phyloP scores from a whole-genome alignment of 37 sponge, comb jelly and placozoan species.

The Eunapius fragilis region DNA sequence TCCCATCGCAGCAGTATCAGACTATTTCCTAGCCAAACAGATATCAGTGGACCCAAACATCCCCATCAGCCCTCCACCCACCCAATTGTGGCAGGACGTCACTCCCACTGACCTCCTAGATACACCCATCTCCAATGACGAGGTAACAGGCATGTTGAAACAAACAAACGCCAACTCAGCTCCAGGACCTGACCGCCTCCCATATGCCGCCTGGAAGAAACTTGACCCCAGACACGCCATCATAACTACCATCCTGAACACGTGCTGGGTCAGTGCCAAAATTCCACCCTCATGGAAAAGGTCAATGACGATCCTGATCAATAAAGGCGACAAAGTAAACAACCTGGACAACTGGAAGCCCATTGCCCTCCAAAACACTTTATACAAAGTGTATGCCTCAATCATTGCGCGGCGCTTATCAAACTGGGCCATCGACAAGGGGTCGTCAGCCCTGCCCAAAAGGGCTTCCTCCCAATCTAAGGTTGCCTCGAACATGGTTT shows the following conservation, averaged over 20 bases:
- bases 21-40: not conserved
- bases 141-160: not conserved
- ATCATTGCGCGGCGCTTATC: slow-evolving; percentile 28
- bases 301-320: slow-evolving; percentile 29
- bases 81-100: not conserved
- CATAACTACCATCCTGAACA: slow-evolving; percentile 10
- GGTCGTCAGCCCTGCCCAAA: slow-evolving; percentile 13
- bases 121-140: not conserved
- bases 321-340: slow-evolving; percentile 8
- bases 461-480: slow-evolving; percentile 48
- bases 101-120: slow-evolving; percentile 11
- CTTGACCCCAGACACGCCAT: not conserved
- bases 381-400: slow-evolving; percentile 50
- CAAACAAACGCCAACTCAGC: slow-evolving; percentile 3
- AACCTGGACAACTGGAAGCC: slow-evolving; percentile 39
- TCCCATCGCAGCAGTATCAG: not conserved
- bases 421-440: slow-evolving; percentile 16
- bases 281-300: slow-evolving; percentile 38
- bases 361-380: slow-evolving; percentile 39
- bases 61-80: not conserved
- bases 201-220: not conserved
- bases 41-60: not conserved
- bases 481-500: slow-evolving; percentile 44
- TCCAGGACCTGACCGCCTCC: slow-evolving; percentile 33
- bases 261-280: slow-evolving; percentile 1